phyloP scores from a whole-genome alignment of 2,113 vertebrate genomes.

The Cryptomyrus ogoouensis region DNA sequence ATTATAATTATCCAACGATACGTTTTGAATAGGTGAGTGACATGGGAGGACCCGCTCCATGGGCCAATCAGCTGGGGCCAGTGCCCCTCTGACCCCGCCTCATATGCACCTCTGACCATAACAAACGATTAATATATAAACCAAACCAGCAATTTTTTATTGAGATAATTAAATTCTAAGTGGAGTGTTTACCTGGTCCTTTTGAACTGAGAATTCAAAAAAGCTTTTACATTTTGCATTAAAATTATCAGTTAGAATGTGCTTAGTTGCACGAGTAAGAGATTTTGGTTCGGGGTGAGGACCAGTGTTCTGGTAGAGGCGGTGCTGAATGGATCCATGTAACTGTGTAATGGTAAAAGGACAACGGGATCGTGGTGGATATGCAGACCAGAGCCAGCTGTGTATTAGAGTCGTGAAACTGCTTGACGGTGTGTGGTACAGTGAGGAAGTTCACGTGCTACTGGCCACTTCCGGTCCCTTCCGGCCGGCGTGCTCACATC shows the following conservation, averaged over 20 bases:
- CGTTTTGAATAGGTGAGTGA: background rate
- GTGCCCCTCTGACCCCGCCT: background rate
- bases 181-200: background rate
- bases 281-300: background rate
- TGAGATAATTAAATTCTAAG: background rate
- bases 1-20: background rate
- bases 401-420: background rate
- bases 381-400: background rate
- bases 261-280: background rate
- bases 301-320: background rate
- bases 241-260: background rate
- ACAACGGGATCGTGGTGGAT: background rate
- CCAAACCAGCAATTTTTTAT: background rate
- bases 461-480: background rate
- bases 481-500: conserved; percentile 62
- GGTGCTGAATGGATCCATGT: background rate
- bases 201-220: background rate
- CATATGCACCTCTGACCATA: background rate
- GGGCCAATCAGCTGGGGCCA: background rate
- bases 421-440: background rate
- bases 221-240: background rate
- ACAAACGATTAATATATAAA: background rate
- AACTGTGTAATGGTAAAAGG: background rate
- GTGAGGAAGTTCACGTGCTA: background rate
- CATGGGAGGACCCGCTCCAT: background rate